Evolutionary conservation across 2,888 invertebrate species (phyloP).

Genomic region (Cryptocephalus moraei): DNA sequence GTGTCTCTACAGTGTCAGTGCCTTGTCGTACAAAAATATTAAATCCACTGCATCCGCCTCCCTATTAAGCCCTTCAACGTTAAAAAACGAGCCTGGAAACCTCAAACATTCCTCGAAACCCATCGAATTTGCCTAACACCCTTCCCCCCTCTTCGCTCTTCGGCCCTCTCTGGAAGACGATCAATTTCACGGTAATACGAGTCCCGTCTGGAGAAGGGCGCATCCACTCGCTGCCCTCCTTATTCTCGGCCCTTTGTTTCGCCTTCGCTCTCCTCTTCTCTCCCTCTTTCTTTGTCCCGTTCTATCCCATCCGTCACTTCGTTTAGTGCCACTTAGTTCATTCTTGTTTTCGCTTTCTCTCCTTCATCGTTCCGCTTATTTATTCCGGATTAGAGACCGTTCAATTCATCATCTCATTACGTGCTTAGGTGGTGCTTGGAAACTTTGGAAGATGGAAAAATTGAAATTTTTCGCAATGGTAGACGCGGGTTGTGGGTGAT

Average conservation of each 20-base stretch:
- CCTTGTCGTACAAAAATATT: too few species aligned
- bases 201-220: slow-evolving; percentile 22
- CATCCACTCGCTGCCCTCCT: too few species aligned
- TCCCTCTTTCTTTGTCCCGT: slow-evolving; percentile 14
- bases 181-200: slow-evolving; percentile 41
- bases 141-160: slow-evolving; percentile 12
- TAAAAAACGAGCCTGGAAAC: too few species aligned
- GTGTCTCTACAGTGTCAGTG: too few species aligned
- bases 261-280: background rate
- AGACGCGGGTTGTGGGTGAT: too few species aligned
- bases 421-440: slow-evolving; percentile 22
- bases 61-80: too few species aligned
- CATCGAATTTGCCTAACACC: slow-evolving; percentile 33
- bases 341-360: slow-evolving; percentile 31
- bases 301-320: slow-evolving; percentile 35
- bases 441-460: background rate
- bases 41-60: too few species aligned
- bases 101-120: slow-evolving; percentile 5
- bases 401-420: slow-evolving; percentile 40
- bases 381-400: slow-evolving; percentile 39
- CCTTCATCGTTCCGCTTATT: slow-evolving; percentile 37
- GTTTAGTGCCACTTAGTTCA: slow-evolving; percentile 37
- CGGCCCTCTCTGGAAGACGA: slow-evolving; percentile 28
- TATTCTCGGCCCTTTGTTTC: slow-evolving; percentile 1
- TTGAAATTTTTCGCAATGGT: too few species aligned